Evolutionary conservation across 1,140 invertebrate genomes (phyloP).

Genomic region (Atta cephalotes): DNA sequence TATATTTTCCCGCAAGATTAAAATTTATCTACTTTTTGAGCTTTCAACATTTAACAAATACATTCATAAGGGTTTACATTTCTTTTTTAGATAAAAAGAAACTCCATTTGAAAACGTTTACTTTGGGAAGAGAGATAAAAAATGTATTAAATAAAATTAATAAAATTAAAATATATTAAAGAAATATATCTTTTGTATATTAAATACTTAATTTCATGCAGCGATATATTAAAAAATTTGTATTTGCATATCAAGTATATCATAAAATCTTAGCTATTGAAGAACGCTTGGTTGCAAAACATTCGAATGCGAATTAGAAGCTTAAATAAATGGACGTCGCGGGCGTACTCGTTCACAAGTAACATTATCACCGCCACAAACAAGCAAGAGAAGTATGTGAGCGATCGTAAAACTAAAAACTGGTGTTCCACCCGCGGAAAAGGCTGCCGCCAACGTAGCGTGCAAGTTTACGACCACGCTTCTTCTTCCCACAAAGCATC

Average conservation of each 20-base stretch:
- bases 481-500: slow-evolving; percentile 44
- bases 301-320: slow-evolving; percentile 1
- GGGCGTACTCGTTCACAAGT: not conserved
- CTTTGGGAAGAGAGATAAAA: not conserved
- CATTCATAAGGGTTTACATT: not conserved
- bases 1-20: slow-evolving; percentile 9
- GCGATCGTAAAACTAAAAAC: slow-evolving; percentile 60
- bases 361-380: slow-evolving; percentile 35
- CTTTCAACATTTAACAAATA: not conserved
- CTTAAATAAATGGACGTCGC: slow-evolving; percentile 27
- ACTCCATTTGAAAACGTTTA: not conserved
- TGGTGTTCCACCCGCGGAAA: slow-evolving; percentile 36
- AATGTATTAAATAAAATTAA: not conserved
- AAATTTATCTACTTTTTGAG: not conserved
- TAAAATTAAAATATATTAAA: not conserved
- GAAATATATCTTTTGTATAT: too few species aligned
- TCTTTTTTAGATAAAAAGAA: not conserved
- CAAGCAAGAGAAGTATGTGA: slow-evolving; percentile 25
- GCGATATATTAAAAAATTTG: not conserved
- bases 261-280: slow-evolving; percentile 3
- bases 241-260: not conserved
- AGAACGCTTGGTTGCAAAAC: not conserved
- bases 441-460: slow-evolving; percentile 48
- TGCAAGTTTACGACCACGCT: slow-evolving; percentile 57
- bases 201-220: not conserved